Percentiles rank a stretch among this genome's conserved stretches.
Conservation (phyloP, 2,113 vertebrate species). For the Cololabis saira region DNA sequence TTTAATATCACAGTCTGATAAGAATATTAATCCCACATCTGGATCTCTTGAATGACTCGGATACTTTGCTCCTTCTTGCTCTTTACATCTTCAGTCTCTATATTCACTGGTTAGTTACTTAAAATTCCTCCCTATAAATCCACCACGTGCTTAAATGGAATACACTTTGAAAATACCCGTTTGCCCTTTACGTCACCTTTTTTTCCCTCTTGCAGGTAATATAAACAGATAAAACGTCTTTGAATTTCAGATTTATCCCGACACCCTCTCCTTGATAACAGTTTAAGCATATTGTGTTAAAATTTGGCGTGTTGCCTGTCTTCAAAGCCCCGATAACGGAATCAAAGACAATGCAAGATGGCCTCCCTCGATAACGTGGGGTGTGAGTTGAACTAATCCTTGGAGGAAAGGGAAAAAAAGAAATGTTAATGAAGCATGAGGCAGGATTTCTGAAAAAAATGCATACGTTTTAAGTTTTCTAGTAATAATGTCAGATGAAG, state of each 20-base stretch:
- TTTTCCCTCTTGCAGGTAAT: constrained; percentile 79
- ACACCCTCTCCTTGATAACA: constrained; percentile 52
- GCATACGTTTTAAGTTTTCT: no score
- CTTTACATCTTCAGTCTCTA: constrained; percentile 24
- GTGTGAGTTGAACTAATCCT: constrained; percentile 43
- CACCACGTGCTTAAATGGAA: constrained; percentile 48
- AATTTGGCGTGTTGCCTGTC: constrained; percentile 56
- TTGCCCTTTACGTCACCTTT: constrained; percentile 62
- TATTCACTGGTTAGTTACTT: constrained; percentile 48
- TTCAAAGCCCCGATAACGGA: constrained; percentile 70
- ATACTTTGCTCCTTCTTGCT: constrained; percentile 29
- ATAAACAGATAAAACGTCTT: constrained; percentile 70
- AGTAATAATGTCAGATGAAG: no score
- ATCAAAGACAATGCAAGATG: constrained; percentile 74
- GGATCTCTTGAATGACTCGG: constrained; percentile 25
- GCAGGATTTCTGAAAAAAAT: no score
- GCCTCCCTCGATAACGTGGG: constrained; percentile 52
- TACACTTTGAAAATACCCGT: constrained; percentile 45
- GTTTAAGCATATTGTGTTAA: constrained; percentile 63
- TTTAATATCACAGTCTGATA: constrained; percentile 18
- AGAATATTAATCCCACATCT: constrained; percentile 42
- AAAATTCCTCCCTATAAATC: constrained; percentile 59
- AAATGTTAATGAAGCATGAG: constrained; percentile 58
- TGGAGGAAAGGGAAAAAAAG: constrained; percentile 43
- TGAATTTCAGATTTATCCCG: constrained; percentile 45